Evolutionary conservation across 2,888 invertebrate genomes (phyloP).

Genomic region (Lathronympha strigana): DNA sequence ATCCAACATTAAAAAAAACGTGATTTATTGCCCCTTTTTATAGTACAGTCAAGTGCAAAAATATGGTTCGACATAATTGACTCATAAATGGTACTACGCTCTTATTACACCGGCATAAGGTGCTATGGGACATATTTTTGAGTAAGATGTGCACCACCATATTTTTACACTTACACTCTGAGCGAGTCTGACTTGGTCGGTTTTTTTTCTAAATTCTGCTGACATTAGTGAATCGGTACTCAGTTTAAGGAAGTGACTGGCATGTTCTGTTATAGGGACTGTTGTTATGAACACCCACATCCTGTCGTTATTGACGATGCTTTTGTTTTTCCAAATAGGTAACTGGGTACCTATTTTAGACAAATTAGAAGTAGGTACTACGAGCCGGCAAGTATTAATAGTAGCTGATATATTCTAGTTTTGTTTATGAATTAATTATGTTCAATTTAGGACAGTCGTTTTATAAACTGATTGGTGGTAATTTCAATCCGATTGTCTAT

Average conservation of each 20-base stretch:
- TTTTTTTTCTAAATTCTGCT: no score
- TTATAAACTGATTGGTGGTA: neutral
- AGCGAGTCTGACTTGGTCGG: no score
- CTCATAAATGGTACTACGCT: no score
- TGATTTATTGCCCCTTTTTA: no score
- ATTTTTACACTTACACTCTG: no score
- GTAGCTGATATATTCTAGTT: neutral
- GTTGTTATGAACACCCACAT: slow-evolving; percentile 7
- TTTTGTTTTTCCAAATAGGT: slow-evolving; percentile 21
- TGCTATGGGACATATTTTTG: no score
- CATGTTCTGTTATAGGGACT: neutral
- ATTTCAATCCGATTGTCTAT: neutral
- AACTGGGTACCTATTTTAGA: slow-evolving; percentile 2
- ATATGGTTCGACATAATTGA: no score
- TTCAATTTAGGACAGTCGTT: neutral
- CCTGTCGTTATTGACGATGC: slow-evolving; percentile 11
- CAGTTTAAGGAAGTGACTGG: slow-evolving; percentile 15
- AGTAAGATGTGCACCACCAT: no score
- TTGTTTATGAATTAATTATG: neutral
- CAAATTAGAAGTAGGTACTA: neutral
- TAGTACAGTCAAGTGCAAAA: no score
- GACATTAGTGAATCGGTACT: neutral
- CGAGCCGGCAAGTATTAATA: neutral
- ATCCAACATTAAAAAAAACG: no score
- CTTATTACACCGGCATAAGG: no score